Evolutionary conservation across 92 coral and sea anemone species (phyloP).

Genomic region (Actinernus sp.): DNA sequence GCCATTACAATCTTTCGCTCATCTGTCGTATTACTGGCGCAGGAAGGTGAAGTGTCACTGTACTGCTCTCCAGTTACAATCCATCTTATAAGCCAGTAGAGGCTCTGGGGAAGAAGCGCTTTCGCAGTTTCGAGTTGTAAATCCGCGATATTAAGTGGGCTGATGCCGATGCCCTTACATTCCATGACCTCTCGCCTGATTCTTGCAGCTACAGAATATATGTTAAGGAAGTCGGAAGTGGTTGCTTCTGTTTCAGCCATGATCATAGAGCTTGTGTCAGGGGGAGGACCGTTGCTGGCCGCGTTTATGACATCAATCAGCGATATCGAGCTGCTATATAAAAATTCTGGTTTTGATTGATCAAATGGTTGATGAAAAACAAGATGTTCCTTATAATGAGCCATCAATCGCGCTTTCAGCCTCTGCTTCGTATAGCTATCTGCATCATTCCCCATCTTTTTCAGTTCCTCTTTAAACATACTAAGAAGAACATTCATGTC

Average conservation of each 20-base stretch:
- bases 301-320: constrained; percentile 39
- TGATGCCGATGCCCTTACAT: background rate
- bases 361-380: constrained; percentile 36
- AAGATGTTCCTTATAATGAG: constrained; percentile 19
- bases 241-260: constrained; percentile 8
- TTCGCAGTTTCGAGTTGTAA: too few relatives aligned
- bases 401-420: constrained; percentile 28
- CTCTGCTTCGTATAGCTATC: constrained; percentile 33
- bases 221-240: constrained; percentile 7
- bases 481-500: constrained; percentile 27
- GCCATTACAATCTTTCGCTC: too few relatives aligned
- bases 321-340: constrained; percentile 25
- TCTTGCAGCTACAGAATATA: constrained; percentile 23
- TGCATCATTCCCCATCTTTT: constrained; percentile 17
- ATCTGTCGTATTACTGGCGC: too few relatives aligned
- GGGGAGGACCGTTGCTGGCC: constrained; percentile 11
- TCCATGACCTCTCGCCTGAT: constrained; percentile 14
- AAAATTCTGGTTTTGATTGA: constrained; percentile 34
- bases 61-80: too few relatives aligned
- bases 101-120: too few relatives aligned
- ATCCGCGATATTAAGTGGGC: constrained; percentile 6
- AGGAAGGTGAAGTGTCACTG: too few relatives aligned
- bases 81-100: too few relatives aligned
- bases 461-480: too few relatives aligned
- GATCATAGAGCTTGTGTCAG: background rate